Conservation (phyloP, 2,888 invertebrate species). For the Baccha elongata region DNA sequence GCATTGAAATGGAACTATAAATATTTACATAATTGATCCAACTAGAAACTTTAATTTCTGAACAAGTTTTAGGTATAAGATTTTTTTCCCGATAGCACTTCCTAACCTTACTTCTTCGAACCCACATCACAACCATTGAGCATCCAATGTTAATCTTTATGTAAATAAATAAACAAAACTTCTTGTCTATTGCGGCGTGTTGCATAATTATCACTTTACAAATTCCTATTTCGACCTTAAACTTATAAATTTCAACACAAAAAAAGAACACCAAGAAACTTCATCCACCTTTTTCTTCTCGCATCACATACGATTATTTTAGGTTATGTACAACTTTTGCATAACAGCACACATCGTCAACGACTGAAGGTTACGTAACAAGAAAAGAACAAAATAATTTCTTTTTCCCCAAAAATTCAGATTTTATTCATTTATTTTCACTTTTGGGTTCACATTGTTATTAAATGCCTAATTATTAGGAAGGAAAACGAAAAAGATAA, state of each 20-base stretch:
- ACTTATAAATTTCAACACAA: conserved; percentile 26
- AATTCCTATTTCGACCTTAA: conserved; percentile 19
- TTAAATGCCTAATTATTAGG: conserved; percentile 73
- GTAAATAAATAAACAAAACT: conserved; percentile 24
- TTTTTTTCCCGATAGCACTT: background rate
- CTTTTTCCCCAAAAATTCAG: conserved; percentile 61
- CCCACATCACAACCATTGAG: background rate
- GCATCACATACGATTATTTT: no score
- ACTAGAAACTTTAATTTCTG: no score
- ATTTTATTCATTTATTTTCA: conserved; percentile 67
- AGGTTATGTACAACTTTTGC: conserved; percentile 62
- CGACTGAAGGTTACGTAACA: conserved; percentile 44
- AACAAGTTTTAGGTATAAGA: no score
- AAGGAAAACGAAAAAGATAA: conserved; percentile 70
- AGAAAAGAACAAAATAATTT: conserved; percentile 29
- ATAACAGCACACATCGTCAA: conserved; percentile 49
- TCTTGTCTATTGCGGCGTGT: conserved; percentile 18
- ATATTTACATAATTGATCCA: no score
- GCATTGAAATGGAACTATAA: no score
- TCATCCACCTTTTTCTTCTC: conserved; percentile 23
- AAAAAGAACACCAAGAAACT: background rate
- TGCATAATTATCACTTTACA: conserved; percentile 32
- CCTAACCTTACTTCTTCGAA: conserved; percentile 9
- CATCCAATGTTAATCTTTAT: background rate
- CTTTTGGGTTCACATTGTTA: conserved; percentile 60